Evolutionary conservation across 2,888 invertebrate genomes (phyloP), one percentile per base, ranked within the genome.

Genomic region (Eudemis profundana): DNA sequence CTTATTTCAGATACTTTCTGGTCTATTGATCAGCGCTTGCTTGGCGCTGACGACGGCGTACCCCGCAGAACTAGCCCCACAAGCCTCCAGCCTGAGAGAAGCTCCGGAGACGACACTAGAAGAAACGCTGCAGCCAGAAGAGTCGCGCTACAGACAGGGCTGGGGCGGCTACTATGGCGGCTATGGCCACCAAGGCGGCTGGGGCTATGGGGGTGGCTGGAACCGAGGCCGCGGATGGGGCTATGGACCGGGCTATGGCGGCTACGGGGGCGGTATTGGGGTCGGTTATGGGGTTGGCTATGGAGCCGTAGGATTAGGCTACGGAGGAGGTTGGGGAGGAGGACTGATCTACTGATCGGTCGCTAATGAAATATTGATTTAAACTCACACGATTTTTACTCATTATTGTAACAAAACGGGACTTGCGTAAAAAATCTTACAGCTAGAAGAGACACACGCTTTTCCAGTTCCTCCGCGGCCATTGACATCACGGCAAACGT

Each of bases 41-140:
- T 21, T 61, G 42, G 40, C 61, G 50, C 23, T 60, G 8, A 27
- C 38, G n/a, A 15, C 50, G 27, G 61, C 61, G 33, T 61, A 50
- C 21, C 61, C 61, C 12, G 42, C 40, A 4, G 61, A 33, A n/a
- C n/a, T 21, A 38, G 51, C 33, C 4, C 21, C 17, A 5, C 12
- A 40, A 1, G 14, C 12, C 15, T 2, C 38, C 38, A 10, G 8
- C 15, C 5, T 17, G 10, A 33, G 23, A 23, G 10, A 1, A 38
- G 4, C 21, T 19, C 38, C 4, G 14, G 21, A 7, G 40, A 15
- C 4, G 8, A 23, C 23, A 3, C 40, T 27, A 2, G 42, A 42
- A 8, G 54, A 54, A 23, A 14, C 10, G 15, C 42, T 54, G n/a
- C 42, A 54, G 27, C 27, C 54, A 2, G 27, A 54, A 7, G 42